phyloP scores from a whole-genome alignment of 2,797 vertebrate genomes.

The Danio aesculapii region DNA sequence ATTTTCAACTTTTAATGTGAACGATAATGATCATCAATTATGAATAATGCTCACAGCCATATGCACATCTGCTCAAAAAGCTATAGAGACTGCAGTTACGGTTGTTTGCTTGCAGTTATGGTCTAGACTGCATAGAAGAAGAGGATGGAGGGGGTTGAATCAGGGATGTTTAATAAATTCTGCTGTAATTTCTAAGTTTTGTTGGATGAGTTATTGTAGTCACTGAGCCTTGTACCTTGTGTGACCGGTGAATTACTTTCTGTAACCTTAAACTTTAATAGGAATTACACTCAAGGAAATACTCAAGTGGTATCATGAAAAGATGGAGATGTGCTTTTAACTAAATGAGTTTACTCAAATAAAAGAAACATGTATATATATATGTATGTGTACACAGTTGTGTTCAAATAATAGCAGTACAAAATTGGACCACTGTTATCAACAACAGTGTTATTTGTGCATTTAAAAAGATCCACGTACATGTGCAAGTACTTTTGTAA shows the following conservation, averaged over 20 bases:
- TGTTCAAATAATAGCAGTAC: too few species aligned
- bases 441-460: too few species aligned
- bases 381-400: too few species aligned
- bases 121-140: background rate
- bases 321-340: too few species aligned
- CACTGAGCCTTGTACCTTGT: background rate
- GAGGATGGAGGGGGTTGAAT: background rate
- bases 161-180: background rate
- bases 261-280: too few species aligned
- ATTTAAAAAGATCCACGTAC: too few species aligned
- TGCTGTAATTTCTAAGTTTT: background rate
- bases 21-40: constrained; percentile 25
- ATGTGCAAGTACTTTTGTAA: too few species aligned
- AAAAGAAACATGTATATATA: too few species aligned
- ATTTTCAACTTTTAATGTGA: background rate
- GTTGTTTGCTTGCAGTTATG: background rate
- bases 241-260: background rate
- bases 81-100: background rate
- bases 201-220: background rate
- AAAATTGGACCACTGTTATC: too few species aligned
- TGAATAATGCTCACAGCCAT: background rate
- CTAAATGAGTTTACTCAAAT: too few species aligned
- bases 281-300: too few species aligned
- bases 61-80: constrained; percentile 7
- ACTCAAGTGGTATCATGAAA: too few species aligned